Evolutionary conservation across 2,888 invertebrate species (phyloP), one percentile per base, ranked within the genome.

Genomic region (Andrena bicolor): DNA sequence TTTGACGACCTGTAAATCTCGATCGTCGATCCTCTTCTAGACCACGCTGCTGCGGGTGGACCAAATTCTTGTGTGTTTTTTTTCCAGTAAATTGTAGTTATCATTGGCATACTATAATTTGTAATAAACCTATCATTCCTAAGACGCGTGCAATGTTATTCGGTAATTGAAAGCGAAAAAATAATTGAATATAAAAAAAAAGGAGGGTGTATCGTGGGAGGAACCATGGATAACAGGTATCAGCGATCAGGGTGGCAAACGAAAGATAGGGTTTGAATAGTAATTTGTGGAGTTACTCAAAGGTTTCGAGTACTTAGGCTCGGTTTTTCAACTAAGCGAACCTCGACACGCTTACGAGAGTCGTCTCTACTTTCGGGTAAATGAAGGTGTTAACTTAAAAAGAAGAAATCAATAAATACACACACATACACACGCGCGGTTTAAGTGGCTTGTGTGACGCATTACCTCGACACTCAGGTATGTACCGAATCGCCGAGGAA

Each of bases 371-470:
- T 41, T 41, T 13, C 41, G 13, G 41, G 41, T 13, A 1, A 10
- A 10, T 3, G 13, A 86, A 87, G 80, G 75, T 87, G 82, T 86
- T 87, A 80, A 80, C 82, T 69, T 87, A 79, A 80, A 41, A 28
- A 28, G 32, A 53, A 61, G 30, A 58, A 56, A 79, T 82, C 68
- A 87, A 87, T 87, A 87, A 86, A 87, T 58, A 73, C 63, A 77
- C 58, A 87, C 58, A 75, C 58, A 77, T 61, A 82, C 79, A 5
- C 30, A 0, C 78, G 7, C 6, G 30, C 30, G 7, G 64, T 85
- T 87, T 83, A 81, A 63, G 60, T 51, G 77, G 28, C 23, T 74
- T 41, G 51, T 32, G 68, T 28, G 48, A 48, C 74, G 30, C 5
- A 58, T 86, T 82, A 26, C 76, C 65, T 82, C 35, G 10, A 35